Conservation (phyloP, 1,140 invertebrate species). For the Drosophila biarmipes region DNA sequence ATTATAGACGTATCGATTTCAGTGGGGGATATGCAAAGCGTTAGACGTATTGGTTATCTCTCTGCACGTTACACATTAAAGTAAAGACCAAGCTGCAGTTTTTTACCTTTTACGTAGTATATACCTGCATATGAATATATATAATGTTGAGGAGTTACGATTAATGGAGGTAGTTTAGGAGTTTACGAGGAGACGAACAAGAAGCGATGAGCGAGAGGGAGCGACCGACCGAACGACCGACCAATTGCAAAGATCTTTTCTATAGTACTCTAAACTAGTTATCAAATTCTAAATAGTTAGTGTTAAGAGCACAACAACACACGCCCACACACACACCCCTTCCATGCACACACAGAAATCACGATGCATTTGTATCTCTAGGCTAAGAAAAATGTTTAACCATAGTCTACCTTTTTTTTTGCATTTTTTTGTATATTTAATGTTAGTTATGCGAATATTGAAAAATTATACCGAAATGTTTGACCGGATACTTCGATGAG, state of each 20-base stretch:
- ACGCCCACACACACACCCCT: conserved; percentile 15
- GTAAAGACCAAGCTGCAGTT: conserved; percentile 45
- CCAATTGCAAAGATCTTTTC: conserved; percentile 71
- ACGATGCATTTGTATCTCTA: conserved; percentile 29
- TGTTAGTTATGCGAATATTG: conserved; percentile 33
- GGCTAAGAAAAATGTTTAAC: conserved; percentile 32
- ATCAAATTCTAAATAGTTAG: conserved; percentile 31
- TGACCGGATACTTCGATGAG: conserved; percentile 76
- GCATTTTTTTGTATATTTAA: conserved; percentile 46
- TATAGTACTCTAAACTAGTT: conserved; percentile 37
- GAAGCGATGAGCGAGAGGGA: conserved; percentile 21
- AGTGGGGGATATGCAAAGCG: conserved; percentile 16
- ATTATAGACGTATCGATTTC: conserved; percentile 5
- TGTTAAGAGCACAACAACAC: conserved; percentile 15
- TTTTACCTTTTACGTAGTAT: conserved; percentile 39
- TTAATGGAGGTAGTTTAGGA: conserved; percentile 20
- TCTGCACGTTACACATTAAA: conserved; percentile 19
- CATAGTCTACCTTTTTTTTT: conserved; percentile 45
- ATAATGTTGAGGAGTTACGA: conserved; percentile 35
- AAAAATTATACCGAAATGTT: conserved; percentile 52
- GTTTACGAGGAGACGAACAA: conserved; percentile 3
- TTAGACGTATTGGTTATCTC: conserved; percentile 47
- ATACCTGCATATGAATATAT: conserved; percentile 37
- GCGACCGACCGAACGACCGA: conserved; percentile 83
- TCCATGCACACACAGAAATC: conserved; percentile 9